Base-by-base conservation (phyloP, 2,113 vertebrate genomes). In the Xiphophorus couchianus region DNA sequence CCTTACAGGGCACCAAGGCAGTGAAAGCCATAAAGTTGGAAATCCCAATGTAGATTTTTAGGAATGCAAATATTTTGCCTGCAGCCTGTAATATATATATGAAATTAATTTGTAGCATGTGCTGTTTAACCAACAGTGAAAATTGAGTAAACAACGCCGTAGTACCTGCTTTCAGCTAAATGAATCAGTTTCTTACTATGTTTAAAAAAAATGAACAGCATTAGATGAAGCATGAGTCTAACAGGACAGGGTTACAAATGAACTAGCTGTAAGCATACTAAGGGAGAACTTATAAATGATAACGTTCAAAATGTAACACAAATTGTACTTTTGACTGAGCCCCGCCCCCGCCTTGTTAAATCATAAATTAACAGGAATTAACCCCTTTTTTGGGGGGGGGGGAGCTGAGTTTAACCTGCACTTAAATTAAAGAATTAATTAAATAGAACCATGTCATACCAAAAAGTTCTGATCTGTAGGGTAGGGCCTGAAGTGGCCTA, bases 91-190 rank as follows among this genome's bases (percentile, higher is more conserved):
- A 28, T 37, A 4, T 29, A 5, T n/a, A 5, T 28, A 28, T 10
- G 74, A 69, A 7, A 66, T 28, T 25, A 69, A 42, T 64, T 10
- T 19, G 22, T 9, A 28, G 22, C 48, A 66, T 71, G 70, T 76
- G 76, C 67, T 73, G 67, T 22, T 48, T 1, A 62, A 80, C 44
- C 12, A 1, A 60, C 61, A n/a, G 62, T 27, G 11, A 28, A 39
- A 19, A 77, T 3, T 7, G 13, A 48, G 6, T 31, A 48, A 9
- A 64, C 60, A 69, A 48, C 28, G 17, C 8, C n/a, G 37, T 48
- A 54, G n/a, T 13, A 13, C 22, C 58, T 15, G 3, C 4, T 42
- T 42, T 42, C 39, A 42, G 39, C 13, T 42, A 42, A 42, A 15
- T 42, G 39, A 10, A 42, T 42, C 39, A 42, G 39, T 42, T 42